A percentile compares a stretch with the other conserved stretches of the same genome.
Conservation (phyloP, 2,888 invertebrate species). For the Glaucopsyche alexis region DNA sequence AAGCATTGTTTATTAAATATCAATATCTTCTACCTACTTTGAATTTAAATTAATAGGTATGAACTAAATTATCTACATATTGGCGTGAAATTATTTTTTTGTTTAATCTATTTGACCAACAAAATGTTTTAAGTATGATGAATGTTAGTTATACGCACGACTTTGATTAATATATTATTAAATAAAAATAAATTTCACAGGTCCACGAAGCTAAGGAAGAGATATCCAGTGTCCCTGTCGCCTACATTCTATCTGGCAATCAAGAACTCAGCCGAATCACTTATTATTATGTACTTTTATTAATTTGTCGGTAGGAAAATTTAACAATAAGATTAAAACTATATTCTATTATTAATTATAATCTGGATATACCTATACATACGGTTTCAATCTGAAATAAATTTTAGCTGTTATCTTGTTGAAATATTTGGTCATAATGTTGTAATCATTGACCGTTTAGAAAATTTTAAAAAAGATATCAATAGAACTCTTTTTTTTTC, state of each 20-base stretch:
- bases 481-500: conserved; percentile 32
- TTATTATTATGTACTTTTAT: conserved; percentile 42
- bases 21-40: no score
- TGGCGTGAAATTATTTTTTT: no score
- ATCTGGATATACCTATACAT: conserved; percentile 37
- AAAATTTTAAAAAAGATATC: conserved; percentile 32
- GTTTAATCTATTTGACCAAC: background rate
- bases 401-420: conserved; percentile 42
- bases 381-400: conserved; percentile 34
- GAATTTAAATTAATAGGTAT: no score
- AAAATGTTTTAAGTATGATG: background rate
- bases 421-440: conserved; percentile 37
- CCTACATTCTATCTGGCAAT: conserved; percentile 61
- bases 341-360: conserved; percentile 37
- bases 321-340: conserved; percentile 50
- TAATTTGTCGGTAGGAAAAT: conserved; percentile 50
- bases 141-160: background rate
- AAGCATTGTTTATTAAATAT: no score
- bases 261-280: conserved; percentile 50
- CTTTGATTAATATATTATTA: background rate
- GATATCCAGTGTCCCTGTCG: conserved; percentile 58
- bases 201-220: conserved; percentile 61
- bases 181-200: conserved; percentile 46
- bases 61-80: no score
- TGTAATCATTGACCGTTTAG: conserved; percentile 37